Evolutionary conservation across 2,888 invertebrate species (phyloP).

Genomic region (Lasioglossum malachurum): DNA sequence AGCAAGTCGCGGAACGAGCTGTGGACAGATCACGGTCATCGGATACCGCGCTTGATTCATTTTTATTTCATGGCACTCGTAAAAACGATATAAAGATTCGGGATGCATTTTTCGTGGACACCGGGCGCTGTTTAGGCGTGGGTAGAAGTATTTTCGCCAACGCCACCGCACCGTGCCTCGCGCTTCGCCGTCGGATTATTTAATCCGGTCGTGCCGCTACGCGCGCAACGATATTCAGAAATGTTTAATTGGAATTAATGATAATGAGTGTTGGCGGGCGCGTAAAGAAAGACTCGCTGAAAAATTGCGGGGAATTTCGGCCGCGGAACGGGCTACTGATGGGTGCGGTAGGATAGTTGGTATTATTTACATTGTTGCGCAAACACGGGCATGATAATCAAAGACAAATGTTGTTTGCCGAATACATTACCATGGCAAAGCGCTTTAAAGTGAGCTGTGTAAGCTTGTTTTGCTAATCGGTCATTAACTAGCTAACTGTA

Average conservation of each 20-base stretch:
- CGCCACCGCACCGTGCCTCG: neutral
- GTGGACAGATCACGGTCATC: constrained; percentile 6
- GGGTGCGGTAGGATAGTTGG: constrained; percentile 9
- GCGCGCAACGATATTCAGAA: constrained; percentile 22
- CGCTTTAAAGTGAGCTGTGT: constrained; percentile 68
- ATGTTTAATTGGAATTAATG: constrained; percentile 4
- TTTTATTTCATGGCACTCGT: constrained; percentile 14
- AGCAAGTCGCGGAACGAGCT: neutral
- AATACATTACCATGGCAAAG: constrained; percentile 49
- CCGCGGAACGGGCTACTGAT: neutral
- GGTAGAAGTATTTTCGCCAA: constrained; percentile 13
- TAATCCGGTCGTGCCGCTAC: neutral
- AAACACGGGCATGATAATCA: constrained; percentile 77
- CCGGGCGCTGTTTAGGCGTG: neutral
- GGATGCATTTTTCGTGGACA: neutral
- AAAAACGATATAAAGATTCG: constrained; percentile 19
- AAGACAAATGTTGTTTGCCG: constrained; percentile 76
- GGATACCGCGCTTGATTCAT: neutral
- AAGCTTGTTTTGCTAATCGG: constrained; percentile 75
- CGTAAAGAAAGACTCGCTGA: neutral
- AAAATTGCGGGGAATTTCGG: constrained; percentile 4
- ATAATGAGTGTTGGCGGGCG: neutral
- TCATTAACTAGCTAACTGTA: constrained; percentile 67
- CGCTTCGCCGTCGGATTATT: neutral
- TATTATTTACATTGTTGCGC: constrained; percentile 69